Percentiles rank a stretch among this genome's conserved stretches.
Evolutionary conservation across 2,888 invertebrate species (phyloP).

Genomic region (Pollenia griseotomentosa): DNA sequence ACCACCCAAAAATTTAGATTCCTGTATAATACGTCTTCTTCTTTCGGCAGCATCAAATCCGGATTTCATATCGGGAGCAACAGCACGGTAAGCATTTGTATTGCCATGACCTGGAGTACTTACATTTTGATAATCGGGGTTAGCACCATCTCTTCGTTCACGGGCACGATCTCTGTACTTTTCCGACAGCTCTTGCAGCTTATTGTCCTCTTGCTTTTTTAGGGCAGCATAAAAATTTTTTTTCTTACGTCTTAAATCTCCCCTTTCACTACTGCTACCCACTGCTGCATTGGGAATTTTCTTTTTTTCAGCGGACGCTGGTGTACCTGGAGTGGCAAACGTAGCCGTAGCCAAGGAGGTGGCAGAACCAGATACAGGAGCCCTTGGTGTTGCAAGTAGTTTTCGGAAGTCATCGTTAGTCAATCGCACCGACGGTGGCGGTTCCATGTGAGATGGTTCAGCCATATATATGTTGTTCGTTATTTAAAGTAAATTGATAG

Average conservation of each 20-base stretch:
- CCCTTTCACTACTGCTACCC: constrained; percentile 87
- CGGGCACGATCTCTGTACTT: constrained; percentile 96
- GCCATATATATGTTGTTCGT: constrained; percentile 74
- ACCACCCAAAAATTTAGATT: constrained; percentile 99
- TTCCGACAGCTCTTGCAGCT: constrained; percentile 96
- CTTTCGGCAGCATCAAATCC: constrained; percentile 97
- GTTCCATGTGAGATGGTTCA: constrained; percentile 78
- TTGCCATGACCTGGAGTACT: constrained; percentile 88
- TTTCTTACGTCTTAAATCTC: constrained; percentile 94
- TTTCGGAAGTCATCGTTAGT: constrained; percentile 99
- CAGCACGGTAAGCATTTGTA: constrained; percentile 88
- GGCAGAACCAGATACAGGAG: constrained; percentile 85
- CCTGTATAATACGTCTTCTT: constrained; percentile 96
- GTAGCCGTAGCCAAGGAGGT: constrained; percentile 78
- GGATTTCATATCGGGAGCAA: constrained; percentile 97
- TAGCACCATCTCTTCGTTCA: constrained; percentile 94
- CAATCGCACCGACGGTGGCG: constrained; percentile 90
- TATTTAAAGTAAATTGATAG: constrained; percentile 52
- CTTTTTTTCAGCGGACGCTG: constrained; percentile 78
- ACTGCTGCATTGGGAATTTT: constrained; percentile 76
- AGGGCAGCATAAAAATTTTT: constrained; percentile 97
- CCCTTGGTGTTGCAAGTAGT: constrained; percentile 96
- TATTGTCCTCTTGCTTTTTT: constrained; percentile 97
- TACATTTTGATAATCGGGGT: constrained; percentile 90
- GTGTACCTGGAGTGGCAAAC: constrained; percentile 73